Conservation (phyloP, 2,888 invertebrate genomes). For the Trilocha varians region DNA sequence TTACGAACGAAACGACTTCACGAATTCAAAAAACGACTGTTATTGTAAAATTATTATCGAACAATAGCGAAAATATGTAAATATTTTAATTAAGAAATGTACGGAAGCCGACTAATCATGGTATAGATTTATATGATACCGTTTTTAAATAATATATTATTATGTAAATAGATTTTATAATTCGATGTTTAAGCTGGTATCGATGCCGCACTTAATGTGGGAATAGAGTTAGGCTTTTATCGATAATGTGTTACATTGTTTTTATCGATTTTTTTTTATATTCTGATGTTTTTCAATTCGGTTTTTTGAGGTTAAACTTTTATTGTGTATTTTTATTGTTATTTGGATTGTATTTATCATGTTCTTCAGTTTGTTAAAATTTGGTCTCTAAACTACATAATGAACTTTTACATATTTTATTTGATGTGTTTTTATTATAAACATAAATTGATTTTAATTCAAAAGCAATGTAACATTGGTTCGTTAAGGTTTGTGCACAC, state of each 20-base stretch:
- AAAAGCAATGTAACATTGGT: constrained; percentile 22
- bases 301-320: too few species aligned
- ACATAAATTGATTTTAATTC: constrained; percentile 4
- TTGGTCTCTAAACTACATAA: too few species aligned
- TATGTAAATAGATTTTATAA: constrained; percentile 28
- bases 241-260: constrained; percentile 6
- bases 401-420: too few species aligned
- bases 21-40: constrained; percentile 51
- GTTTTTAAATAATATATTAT: constrained; percentile 7
- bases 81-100: constrained; percentile 42
- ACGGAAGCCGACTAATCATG: constrained; percentile 29
- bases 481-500: constrained; percentile 36
- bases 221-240: constrained; percentile 2
- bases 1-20: constrained; percentile 29
- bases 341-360: too few species aligned
- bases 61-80: constrained; percentile 43
- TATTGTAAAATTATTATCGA: constrained; percentile 29
- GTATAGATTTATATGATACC: constrained; percentile 29
- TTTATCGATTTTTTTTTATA: too few species aligned
- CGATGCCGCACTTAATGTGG: constrained; percentile 24
- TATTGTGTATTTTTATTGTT: too few species aligned
- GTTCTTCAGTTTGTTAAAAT: too few species aligned
- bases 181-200: constrained; percentile 17
- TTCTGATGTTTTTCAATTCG: too few species aligned
- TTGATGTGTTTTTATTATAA: too few species aligned